Conservation (phyloP, 23 tunicate species). For the Styela clava region DNA sequence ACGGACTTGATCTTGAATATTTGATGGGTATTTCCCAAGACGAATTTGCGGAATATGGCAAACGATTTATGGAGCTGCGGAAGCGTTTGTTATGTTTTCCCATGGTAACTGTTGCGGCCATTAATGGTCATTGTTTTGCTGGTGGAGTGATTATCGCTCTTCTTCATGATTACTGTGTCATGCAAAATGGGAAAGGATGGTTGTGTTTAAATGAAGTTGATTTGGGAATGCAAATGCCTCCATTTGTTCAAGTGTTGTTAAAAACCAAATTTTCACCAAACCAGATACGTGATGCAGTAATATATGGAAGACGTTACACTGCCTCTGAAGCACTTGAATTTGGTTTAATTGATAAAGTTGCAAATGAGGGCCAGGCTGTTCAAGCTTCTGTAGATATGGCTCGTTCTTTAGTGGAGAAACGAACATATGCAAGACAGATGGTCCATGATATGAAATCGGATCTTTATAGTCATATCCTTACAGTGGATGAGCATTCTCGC, state of each 20-base stretch:
- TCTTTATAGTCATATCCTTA: not conserved
- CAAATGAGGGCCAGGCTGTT: not conserved
- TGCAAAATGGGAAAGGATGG: slow-evolving; percentile 26
- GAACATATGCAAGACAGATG: not conserved
- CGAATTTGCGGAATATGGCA: not conserved
- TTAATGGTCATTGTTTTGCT: slow-evolving; percentile 23
- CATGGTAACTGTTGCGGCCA: slow-evolving; percentile 19
- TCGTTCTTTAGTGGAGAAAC: not conserved
- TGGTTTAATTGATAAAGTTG: slow-evolving; percentile 24
- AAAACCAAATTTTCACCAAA: not conserved
- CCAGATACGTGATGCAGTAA: not conserved
- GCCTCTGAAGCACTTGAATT: slow-evolving; percentile 25
- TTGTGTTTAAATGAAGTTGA: slow-evolving; percentile 20
- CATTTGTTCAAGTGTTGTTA: not conserved
- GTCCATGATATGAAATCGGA: not conserved
- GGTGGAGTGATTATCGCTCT: slow-evolving; percentile 2
- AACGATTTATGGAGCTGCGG: not conserved
- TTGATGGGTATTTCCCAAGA: not conserved
- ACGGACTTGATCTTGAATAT: slow-evolving; percentile 13
- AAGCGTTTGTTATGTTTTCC: slow-evolving; percentile 19
- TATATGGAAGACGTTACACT: slow-evolving; percentile 7
- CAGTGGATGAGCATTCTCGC: not conserved
- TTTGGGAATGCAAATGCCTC: not conserved
- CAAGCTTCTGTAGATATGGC: not conserved
- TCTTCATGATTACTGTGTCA: slow-evolving; percentile 11